phyloP scores from a whole-genome alignment of 2,797 vertebrate genomes.

The Poecilia velifera region DNA sequence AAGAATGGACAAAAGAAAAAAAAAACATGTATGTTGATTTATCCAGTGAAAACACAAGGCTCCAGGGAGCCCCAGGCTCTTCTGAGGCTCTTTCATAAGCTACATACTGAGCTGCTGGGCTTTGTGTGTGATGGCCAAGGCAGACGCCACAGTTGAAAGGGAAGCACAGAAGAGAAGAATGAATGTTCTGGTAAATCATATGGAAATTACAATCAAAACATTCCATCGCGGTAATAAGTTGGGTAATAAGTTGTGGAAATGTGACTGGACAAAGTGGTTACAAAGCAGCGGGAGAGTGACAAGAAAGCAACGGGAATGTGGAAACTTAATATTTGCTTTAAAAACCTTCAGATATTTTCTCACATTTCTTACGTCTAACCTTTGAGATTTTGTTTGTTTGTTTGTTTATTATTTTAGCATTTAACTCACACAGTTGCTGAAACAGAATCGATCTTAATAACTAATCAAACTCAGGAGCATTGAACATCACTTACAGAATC shows the following conservation, averaged over 20 bases:
- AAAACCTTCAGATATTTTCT: background rate
- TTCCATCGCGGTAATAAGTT: background rate
- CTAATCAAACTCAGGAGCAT: background rate
- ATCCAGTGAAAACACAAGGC: background rate
- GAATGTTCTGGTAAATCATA: background rate
- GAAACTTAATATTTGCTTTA: background rate
- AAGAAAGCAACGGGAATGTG: background rate
- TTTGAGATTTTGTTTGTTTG: background rate
- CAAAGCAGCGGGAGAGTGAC: background rate
- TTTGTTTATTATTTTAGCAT: background rate
- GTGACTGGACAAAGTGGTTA: background rate
- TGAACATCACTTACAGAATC: background rate
- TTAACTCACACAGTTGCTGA: background rate
- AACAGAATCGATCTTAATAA: background rate
- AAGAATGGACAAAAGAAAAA: background rate
- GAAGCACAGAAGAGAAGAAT: background rate
- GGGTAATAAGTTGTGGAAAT: background rate
- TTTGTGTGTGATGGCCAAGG: background rate
- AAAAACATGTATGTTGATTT: background rate
- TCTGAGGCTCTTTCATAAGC: conserved; percentile 3
- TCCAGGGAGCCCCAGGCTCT: background rate
- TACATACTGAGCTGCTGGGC: conserved; percentile 2
- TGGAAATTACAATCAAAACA: background rate
- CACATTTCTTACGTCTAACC: background rate
- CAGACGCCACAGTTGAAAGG: background rate